Conservation (phyloP, 2,113 vertebrate genomes). For the Hypomesus transpacificus region DNA sequence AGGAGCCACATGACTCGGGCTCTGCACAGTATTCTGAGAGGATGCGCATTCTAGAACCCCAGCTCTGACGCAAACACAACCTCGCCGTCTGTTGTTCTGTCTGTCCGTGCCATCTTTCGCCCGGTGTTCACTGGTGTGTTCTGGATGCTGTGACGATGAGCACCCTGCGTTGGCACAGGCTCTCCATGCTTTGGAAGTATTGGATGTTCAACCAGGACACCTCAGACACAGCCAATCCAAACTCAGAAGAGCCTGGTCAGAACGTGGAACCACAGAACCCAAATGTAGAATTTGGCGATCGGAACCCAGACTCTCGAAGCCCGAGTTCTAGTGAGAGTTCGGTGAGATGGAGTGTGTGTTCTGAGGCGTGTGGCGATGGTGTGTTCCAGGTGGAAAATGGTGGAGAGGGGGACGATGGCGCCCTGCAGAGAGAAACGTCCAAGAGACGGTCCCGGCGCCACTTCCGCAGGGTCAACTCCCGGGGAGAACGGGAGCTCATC, state of each 20-base stretch:
- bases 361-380: slow-evolving; percentile 56
- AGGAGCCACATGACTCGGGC: background rate
- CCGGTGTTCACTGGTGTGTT: slow-evolving; percentile 39
- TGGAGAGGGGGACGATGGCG: slow-evolving; percentile 82
- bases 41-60: too few species aligned
- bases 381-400: slow-evolving; percentile 93
- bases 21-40: background rate
- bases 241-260: slow-evolving; percentile 8
- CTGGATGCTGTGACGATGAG: slow-evolving; percentile 71
- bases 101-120: background rate
- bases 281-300: slow-evolving; percentile 32
- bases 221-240: slow-evolving; percentile 10
- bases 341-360: background rate
- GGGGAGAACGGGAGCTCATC: slow-evolving; percentile 87
- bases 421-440: slow-evolving; percentile 81
- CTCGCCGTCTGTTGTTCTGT: background rate
- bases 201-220: slow-evolving; percentile 88
- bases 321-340: slow-evolving; percentile 4
- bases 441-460: slow-evolving; percentile 81
- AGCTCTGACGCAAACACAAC: background rate
- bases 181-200: slow-evolving; percentile 81
- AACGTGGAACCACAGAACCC: slow-evolving; percentile 11
- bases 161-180: slow-evolving; percentile 74
- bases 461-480: slow-evolving; percentile 83
- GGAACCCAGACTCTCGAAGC: slow-evolving; percentile 28